A percentile compares a stretch with the other conserved stretches of the same genome.
These are phyloP conservation scores for Apodemia mormo DNA, from an alignment of 2,888 invertebrate genomes.

Conservation along the genomic window DNA sequence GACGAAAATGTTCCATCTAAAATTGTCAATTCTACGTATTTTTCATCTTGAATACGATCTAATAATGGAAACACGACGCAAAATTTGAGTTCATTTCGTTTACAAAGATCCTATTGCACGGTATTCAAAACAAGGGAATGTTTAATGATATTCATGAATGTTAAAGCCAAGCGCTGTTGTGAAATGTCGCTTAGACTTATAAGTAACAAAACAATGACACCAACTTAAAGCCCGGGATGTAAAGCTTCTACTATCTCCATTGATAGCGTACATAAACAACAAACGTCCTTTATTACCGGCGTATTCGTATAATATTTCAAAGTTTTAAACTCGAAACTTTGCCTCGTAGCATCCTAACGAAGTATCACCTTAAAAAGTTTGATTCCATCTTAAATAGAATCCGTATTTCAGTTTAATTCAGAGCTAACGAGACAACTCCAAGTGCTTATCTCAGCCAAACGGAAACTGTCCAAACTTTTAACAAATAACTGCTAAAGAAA, in stretches of 20 bases:
- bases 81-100: slow-evolving; percentile 18
- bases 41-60: slow-evolving; percentile 3
- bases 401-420: slow-evolving; percentile 59
- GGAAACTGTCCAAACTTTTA: slow-evolving; percentile 58
- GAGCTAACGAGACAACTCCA: slow-evolving; percentile 54
- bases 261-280: slow-evolving; percentile 71
- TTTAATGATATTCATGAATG: slow-evolving; percentile 78
- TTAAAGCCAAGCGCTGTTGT: slow-evolving; percentile 68
- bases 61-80: slow-evolving; percentile 16
- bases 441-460: slow-evolving; percentile 50
- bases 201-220: slow-evolving; percentile 78
- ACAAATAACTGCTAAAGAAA: slow-evolving; percentile 65
- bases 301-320: slow-evolving; percentile 61
- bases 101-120: slow-evolving; percentile 40
- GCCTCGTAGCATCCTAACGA: slow-evolving; percentile 54
- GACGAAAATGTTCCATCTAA: not conserved
- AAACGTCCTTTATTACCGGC: slow-evolving; percentile 63
- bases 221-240: slow-evolving; percentile 72
- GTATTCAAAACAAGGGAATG: slow-evolving; percentile 71
- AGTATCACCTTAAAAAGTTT: slow-evolving; percentile 50
- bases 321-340: slow-evolving; percentile 56
- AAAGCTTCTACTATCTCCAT: slow-evolving; percentile 71
- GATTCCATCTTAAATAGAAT: slow-evolving; percentile 51
- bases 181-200: slow-evolving; percentile 75
- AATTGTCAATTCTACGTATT: slow-evolving; percentile 8